These are phyloP conservation scores for Oryzias woworae DNA, from an alignment of 2,113 vertebrate species.

Conservation along the genomic window DNA sequence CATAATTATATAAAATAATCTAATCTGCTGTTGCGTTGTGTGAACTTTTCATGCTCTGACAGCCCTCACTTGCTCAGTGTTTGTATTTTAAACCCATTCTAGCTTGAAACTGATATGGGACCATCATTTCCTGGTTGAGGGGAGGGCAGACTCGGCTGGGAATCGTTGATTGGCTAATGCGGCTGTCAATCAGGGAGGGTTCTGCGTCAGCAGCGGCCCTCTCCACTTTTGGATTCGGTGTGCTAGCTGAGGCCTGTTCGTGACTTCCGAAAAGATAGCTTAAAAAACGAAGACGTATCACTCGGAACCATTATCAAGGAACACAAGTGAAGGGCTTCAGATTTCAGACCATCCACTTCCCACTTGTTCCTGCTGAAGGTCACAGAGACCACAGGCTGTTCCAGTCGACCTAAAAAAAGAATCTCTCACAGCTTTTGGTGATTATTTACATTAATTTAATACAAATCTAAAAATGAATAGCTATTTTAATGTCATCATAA, in stretches of 20 bases:
- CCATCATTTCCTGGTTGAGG: conserved; percentile 1
- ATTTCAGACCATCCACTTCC: too few relatives aligned
- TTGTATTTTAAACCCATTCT: conserved; percentile 4
- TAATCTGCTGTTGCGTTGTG: conserved; percentile 10
- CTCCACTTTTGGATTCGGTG: not conserved
- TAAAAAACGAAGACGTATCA: conserved; percentile 1
- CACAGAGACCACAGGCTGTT: too few relatives aligned
- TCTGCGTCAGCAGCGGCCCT: not conserved
- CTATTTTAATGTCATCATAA: too few relatives aligned
- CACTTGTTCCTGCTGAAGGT: too few relatives aligned
- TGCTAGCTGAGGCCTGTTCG: not conserved
- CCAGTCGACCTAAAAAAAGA: too few relatives aligned
- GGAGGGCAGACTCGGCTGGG: not conserved
- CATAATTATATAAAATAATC: conserved; percentile 3
- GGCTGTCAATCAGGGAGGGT: conserved; percentile 14
- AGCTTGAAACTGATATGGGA: not conserved
- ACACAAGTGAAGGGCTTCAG: too few relatives aligned
- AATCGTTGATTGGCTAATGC: conserved; percentile 14
- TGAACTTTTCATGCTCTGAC: not conserved
- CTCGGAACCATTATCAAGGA: conserved; percentile 4
- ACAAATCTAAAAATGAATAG: too few relatives aligned
- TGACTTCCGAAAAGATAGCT: not conserved
- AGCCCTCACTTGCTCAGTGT: not conserved
- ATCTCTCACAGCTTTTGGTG: too few relatives aligned
- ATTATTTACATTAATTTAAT: too few relatives aligned